Conservation (phyloP, 2,113 vertebrate genomes). For the Felis chaus region DNA sequence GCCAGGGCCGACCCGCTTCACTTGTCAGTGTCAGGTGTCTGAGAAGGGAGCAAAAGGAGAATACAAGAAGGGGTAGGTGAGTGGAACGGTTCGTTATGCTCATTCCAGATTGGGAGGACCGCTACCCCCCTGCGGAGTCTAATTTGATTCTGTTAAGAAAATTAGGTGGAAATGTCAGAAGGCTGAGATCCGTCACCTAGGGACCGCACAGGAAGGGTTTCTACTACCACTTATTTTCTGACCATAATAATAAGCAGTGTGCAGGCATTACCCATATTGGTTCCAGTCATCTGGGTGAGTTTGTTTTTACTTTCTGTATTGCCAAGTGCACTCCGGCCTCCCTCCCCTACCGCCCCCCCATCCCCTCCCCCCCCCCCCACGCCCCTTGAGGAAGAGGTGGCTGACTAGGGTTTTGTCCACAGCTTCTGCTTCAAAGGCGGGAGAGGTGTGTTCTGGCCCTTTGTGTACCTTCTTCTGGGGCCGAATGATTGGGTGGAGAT, state of each 20-base stretch:
- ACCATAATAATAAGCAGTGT: neutral
- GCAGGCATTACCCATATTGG: neutral
- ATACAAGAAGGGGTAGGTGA: neutral
- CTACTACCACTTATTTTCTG: neutral
- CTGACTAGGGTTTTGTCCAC: neutral
- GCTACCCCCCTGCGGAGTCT: neutral
- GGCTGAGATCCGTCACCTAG: neutral
- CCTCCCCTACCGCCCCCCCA: too few relatives aligned
- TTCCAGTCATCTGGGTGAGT: neutral
- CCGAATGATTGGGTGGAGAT: neutral
- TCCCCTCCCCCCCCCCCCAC: too few relatives aligned
- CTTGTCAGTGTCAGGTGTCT: neutral
- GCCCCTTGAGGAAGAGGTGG: neutral
- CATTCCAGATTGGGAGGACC: too few relatives aligned
- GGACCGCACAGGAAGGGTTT: neutral
- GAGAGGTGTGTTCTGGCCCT: neutral
- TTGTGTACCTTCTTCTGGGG: neutral
- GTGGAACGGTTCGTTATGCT: neutral
- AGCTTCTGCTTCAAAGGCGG: neutral
- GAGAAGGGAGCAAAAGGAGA: neutral
- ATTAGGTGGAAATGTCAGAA: neutral
- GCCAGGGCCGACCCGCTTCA: rapidly evolving
- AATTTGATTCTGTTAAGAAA: neutral
- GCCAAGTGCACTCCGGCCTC: neutral
- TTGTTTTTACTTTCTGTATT: neutral